These are phyloP conservation scores for Semotilus atromaculatus DNA, from an alignment of 2,797 vertebrate genomes.

Conservation along the genomic window DNA sequence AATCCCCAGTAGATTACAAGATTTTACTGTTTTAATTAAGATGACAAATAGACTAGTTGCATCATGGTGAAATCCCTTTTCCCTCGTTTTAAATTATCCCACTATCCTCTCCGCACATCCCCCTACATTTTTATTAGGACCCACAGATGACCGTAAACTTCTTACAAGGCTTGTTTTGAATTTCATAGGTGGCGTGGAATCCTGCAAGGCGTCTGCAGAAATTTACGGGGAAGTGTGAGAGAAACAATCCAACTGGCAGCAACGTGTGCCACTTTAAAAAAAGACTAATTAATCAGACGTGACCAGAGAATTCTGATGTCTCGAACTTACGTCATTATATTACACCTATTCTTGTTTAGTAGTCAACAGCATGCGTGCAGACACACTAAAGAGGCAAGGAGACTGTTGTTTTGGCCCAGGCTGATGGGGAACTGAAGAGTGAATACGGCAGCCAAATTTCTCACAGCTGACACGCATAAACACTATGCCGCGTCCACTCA, in stretches of 20 bases:
- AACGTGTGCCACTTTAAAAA: slow-evolving; percentile 47
- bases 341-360: slow-evolving; percentile 30
- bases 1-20: slow-evolving; percentile 70
- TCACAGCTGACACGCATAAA: slow-evolving; percentile 39
- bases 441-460: slow-evolving; percentile 34
- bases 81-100: slow-evolving; percentile 68
- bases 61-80: slow-evolving; percentile 65
- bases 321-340: slow-evolving; percentile 33
- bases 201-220: slow-evolving; percentile 60
- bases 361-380: slow-evolving; percentile 30
- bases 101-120: slow-evolving; percentile 24
- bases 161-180: slow-evolving; percentile 74
- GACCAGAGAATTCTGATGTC: slow-evolving; percentile 36
- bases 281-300: slow-evolving; percentile 57
- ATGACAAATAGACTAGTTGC: slow-evolving; percentile 73
- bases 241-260: slow-evolving; percentile 60
- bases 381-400: slow-evolving; percentile 38
- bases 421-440: slow-evolving; percentile 1
- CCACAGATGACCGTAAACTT: slow-evolving; percentile 72
- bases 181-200: slow-evolving; percentile 76
- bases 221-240: slow-evolving; percentile 67
- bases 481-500: slow-evolving; percentile 31
- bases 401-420: slow-evolving; percentile 38
- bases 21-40: slow-evolving; percentile 82
- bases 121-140: slow-evolving; percentile 56